Conservation (phyloP, 2,797 vertebrate genomes). For the Squalus acanthias region DNA sequence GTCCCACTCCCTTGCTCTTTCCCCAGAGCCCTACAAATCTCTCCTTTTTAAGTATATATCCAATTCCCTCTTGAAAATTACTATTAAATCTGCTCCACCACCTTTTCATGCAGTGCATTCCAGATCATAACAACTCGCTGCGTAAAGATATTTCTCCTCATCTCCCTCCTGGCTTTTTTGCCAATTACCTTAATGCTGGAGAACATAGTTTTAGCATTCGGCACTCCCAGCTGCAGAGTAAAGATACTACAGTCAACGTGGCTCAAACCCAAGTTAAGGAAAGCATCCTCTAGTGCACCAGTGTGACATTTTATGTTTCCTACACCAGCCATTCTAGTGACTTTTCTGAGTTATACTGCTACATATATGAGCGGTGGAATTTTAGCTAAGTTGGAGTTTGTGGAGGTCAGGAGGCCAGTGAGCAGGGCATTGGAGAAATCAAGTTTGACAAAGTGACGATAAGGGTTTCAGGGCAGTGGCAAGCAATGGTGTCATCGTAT, state of each 20-base stretch:
- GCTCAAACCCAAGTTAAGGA: not conserved
- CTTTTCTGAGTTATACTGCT: not conserved
- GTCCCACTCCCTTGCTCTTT: not conserved
- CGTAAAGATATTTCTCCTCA: not conserved
- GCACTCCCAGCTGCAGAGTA: not conserved
- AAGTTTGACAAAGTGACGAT: not conserved
- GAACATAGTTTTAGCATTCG: not conserved
- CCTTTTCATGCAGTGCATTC: not conserved
- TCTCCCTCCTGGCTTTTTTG: not conserved
- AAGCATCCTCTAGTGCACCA: not conserved
- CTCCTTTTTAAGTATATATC: not conserved
- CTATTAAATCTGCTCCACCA: not conserved
- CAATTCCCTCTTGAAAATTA: not conserved
- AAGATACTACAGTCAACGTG: not conserved
- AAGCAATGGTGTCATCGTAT: not conserved
- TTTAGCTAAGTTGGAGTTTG: not conserved
- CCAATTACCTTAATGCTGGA: not conserved
- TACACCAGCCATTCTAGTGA: not conserved
- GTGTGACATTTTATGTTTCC: not conserved
- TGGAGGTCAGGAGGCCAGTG: not conserved
- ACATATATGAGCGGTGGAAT: not conserved
- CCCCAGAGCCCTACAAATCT: not conserved
- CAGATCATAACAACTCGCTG: not conserved
- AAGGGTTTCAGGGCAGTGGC: not conserved
- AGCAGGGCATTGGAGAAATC: not conserved